phyloP scores from a whole-genome alignment of 2,888 invertebrate genomes.

The Agrilus cyanescens region DNA sequence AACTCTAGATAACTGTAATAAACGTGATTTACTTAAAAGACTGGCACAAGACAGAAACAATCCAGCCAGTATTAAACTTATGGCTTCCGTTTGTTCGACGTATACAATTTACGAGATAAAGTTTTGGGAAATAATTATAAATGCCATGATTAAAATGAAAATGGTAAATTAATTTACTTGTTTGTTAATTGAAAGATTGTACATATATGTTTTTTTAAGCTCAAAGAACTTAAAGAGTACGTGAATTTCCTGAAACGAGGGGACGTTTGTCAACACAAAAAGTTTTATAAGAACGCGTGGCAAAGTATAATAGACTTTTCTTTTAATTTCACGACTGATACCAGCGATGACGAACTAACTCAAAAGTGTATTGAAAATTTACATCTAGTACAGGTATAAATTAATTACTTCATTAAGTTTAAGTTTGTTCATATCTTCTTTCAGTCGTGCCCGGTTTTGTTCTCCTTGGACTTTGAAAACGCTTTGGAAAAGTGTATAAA shows the following conservation, averaged over 20 bases:
- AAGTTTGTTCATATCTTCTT: constrained; percentile 11
- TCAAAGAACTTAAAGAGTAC: constrained; percentile 22
- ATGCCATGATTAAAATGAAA: constrained; percentile 17
- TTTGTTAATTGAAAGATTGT: not conserved
- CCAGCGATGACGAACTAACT: constrained; percentile 12
- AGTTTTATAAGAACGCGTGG: constrained; percentile 27
- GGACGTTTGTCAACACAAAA: constrained; percentile 17
- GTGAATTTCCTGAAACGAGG: constrained; percentile 21
- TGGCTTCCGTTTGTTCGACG: constrained; percentile 25
- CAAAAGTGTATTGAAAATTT: constrained; percentile 19
- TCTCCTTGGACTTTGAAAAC: constrained; percentile 23
- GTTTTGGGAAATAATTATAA: constrained; percentile 18
- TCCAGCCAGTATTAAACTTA: constrained; percentile 20
- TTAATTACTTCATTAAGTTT: not conserved
- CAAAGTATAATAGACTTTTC: constrained; percentile 22
- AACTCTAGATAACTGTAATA: constrained; percentile 20
- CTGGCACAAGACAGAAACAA: constrained; percentile 19
- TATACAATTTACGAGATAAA: constrained; percentile 21
- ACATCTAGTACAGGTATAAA: constrained; percentile 23
- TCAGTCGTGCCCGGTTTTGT: constrained; percentile 27
- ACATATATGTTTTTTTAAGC: constrained; percentile 17
- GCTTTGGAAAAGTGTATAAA: constrained; percentile 20
- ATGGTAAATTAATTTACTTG: constrained; percentile 19
- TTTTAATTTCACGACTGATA: constrained; percentile 13
- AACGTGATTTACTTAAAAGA: constrained; percentile 23